Conservation (phyloP, 2,888 invertebrate species). For the Blomia tropicalis region DNA sequence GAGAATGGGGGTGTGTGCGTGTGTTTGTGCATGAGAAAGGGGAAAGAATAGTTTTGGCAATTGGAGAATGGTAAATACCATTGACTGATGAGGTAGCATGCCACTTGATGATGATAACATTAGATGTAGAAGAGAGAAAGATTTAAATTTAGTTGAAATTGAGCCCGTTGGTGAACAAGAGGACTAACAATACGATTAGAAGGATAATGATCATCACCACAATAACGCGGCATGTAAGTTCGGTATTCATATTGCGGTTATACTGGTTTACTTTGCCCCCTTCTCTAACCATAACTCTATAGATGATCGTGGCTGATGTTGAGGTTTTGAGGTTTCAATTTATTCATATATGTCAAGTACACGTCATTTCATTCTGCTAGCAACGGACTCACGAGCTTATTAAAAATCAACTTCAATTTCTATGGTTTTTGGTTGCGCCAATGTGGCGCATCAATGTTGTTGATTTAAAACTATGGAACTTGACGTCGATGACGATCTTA, state of each 20-base stretch:
- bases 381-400: too few species aligned
- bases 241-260: slow-evolving; percentile 15
- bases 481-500: neutral
- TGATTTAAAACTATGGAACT: too few species aligned
- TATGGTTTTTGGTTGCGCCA: too few species aligned
- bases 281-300: too few species aligned
- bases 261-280: too few species aligned
- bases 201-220: neutral
- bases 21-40: neutral
- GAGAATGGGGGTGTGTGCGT: neutral
- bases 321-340: neutral
- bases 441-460: too few species aligned
- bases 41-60: neutral
- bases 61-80: too few species aligned
- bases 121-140: neutral
- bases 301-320: too few species aligned
- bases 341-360: neutral
- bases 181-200: neutral
- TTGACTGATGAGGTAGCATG: neutral
- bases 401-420: too few species aligned
- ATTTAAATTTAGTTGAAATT: neutral
- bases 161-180: neutral
- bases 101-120: neutral
- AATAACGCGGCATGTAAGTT: slow-evolving; percentile 1
- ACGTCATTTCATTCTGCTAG: too few species aligned